Conservation (phyloP, 2,797 vertebrate species). For the Salmo trutta region DNA sequence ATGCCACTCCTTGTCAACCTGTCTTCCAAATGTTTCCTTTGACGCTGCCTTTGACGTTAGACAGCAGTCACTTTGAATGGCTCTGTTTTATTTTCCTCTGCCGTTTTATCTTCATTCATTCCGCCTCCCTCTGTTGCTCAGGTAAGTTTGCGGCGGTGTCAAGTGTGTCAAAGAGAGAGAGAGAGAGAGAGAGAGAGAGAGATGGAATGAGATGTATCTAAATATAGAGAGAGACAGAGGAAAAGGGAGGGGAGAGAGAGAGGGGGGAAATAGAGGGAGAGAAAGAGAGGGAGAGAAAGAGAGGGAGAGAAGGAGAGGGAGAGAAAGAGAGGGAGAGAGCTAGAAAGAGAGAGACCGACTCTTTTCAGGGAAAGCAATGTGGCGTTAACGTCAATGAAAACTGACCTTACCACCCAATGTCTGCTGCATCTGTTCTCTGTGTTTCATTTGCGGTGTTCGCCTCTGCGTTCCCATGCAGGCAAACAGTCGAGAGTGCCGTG, state of each 20-base stretch:
- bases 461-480: too few species aligned
- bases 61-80: slow-evolving; percentile 14
- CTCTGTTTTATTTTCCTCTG: neutral
- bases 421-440: neutral
- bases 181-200: too few species aligned
- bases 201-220: too few species aligned
- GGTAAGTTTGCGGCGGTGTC: neutral
- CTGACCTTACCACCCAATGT: neutral
- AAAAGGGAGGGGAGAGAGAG: neutral
- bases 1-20: neutral
- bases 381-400: neutral
- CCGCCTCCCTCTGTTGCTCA: neutral
- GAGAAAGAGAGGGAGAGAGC: neutral
- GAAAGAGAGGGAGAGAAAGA: neutral
- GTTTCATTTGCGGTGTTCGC: too few species aligned
- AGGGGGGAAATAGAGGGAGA: neutral
- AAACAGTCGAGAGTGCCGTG: too few species aligned
- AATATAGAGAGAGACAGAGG: too few species aligned
- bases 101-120: slow-evolving; percentile 7
- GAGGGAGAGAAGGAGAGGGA: neutral
- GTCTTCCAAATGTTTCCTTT: neutral
- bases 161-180: neutral
- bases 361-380: neutral
- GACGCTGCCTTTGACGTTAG: slow-evolving; percentile 10
- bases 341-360: neutral